Percentiles rank a stretch among this genome's conserved stretches.
These are phyloP conservation scores for Eupithecia inturbata DNA, from an alignment of 2,888 invertebrate species.

Conservation along the genomic window DNA sequence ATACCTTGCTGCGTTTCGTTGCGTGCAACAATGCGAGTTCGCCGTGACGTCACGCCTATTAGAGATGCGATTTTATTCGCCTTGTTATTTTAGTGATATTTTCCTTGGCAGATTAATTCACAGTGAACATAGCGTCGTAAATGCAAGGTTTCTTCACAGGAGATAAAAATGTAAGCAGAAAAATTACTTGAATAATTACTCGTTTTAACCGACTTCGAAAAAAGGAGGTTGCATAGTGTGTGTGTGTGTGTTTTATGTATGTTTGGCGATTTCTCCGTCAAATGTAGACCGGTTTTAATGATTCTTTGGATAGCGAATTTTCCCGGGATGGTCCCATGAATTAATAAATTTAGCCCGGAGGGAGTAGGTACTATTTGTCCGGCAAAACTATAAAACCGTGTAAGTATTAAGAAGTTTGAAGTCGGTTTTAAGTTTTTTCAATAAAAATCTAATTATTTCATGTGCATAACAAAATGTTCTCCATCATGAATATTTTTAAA, in stretches of 20 bases:
- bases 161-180: not conserved
- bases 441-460: not conserved
- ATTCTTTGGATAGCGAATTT: not conserved
- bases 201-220: too few species aligned
- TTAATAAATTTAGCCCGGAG: too few species aligned
- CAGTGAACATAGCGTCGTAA: not conserved
- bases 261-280: not conserved
- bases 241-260: not conserved
- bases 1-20: conserved; percentile 18
- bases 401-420: too few species aligned
- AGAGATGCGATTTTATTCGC: conserved; percentile 20
- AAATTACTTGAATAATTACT: too few species aligned
- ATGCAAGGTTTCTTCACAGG: not conserved
- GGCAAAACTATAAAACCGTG: too few species aligned
- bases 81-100: conserved; percentile 2
- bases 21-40: conserved; percentile 26
- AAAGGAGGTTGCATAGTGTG: too few species aligned
- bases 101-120: conserved; percentile 2
- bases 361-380: too few species aligned
- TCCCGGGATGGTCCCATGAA: not conserved
- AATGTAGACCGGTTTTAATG: not conserved
- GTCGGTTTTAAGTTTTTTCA: too few species aligned
- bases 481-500: not conserved
- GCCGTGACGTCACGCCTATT: conserved; percentile 19
- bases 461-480: not conserved